Evolutionary conservation across 2,113 vertebrate genomes (phyloP).

Genomic region (Perca schrenkii): DNA sequence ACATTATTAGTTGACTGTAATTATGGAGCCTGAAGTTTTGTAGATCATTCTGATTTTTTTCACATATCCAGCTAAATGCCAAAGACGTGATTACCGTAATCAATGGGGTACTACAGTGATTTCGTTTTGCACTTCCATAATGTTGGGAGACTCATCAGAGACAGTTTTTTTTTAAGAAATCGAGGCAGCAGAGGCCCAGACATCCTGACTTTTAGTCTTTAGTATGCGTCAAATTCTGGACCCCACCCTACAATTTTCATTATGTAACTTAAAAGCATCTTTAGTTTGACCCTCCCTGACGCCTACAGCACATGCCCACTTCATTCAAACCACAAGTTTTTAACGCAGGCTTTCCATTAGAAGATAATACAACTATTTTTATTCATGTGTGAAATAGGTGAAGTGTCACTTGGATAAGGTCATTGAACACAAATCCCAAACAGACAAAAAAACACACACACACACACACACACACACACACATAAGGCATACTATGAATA

Average conservation of each 20-base stretch:
- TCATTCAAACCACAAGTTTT: background rate
- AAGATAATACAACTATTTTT: background rate
- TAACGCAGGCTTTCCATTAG: background rate
- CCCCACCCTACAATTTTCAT: background rate
- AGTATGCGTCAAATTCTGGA: background rate
- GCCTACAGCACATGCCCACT: background rate
- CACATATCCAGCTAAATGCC: background rate
- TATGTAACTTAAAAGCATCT: background rate
- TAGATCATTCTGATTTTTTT: background rate
- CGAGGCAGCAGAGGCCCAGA: background rate
- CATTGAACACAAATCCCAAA: background rate
- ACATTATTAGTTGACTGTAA: background rate
- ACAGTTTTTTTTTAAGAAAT: background rate
- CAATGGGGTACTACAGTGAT: background rate
- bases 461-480: conserved; percentile 1
- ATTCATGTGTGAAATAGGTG: background rate
- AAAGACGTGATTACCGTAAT: background rate
- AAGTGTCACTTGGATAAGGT: background rate
- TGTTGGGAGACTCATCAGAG: background rate
- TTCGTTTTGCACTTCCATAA: background rate
- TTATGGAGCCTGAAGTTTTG: background rate
- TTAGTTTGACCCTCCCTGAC: background rate
- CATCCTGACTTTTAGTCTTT: background rate
- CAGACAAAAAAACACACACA: too few species aligned
- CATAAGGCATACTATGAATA: conserved; percentile 87